phyloP scores from a whole-genome alignment of 2,113 vertebrate species.

The Apodemus sylvaticus region DNA sequence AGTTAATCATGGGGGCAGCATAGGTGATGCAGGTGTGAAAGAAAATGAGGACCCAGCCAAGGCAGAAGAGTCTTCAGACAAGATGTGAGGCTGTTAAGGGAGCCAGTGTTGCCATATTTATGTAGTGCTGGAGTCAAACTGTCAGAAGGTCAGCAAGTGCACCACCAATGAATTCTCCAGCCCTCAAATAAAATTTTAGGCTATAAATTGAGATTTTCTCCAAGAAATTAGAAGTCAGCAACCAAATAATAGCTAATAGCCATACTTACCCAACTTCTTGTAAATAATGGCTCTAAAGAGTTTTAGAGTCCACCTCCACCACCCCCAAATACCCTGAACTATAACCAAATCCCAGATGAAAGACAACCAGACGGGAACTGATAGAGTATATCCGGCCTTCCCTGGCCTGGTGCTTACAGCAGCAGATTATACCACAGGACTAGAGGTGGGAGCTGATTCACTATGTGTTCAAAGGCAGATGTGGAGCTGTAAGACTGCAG shows the following conservation, averaged over 20 bases:
- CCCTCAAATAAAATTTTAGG: not conserved
- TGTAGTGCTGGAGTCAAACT: not conserved
- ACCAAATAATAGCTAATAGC: constrained; percentile 19
- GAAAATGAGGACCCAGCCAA: not conserved
- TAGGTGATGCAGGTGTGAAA: not conserved
- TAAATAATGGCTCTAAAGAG: not conserved
- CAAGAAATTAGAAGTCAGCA: constrained; percentile 24
- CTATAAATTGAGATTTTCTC: not conserved
- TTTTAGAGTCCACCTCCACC: not conserved
- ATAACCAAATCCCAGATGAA: constrained; percentile 3
- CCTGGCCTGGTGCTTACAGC: not conserved
- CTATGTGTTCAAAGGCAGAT: not conserved
- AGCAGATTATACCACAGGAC: not conserved
- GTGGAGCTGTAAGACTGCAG: not conserved
- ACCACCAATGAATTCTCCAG: not conserved
- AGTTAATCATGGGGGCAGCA: not conserved
- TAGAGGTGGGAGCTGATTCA: not conserved
- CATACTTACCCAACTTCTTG: not conserved
- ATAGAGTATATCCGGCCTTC: not conserved
- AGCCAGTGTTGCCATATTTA: not conserved
- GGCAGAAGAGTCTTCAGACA: not conserved
- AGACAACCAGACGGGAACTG: not conserved
- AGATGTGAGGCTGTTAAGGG: not conserved
- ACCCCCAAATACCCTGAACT: not conserved
- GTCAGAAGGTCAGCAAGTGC: not conserved